Percentiles rank a stretch among this genome's conserved stretches.
These are phyloP conservation scores for Pachymerium ferrugineum DNA, from an alignment of 2,888 invertebrate species.

Conservation along the genomic window DNA sequence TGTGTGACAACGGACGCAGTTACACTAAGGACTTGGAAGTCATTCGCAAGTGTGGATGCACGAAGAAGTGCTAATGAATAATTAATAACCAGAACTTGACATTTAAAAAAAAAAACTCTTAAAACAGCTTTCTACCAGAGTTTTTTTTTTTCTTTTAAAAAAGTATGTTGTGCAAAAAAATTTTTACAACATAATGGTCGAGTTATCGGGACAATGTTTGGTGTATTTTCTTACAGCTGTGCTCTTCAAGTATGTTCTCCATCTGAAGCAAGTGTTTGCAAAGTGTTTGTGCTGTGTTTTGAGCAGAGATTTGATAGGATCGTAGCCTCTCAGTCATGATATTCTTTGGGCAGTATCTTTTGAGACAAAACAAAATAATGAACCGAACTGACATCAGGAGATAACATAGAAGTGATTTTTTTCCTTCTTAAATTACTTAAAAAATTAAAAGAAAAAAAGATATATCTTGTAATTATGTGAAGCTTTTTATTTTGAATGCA, in stretches of 20 bases:
- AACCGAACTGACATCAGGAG: slow-evolving; percentile 6
- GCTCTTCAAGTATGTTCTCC: slow-evolving; percentile 23
- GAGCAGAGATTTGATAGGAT: background rate
- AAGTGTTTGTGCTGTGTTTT: slow-evolving; percentile 19
- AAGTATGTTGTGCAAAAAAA: slow-evolving; percentile 3
- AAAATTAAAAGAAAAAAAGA: background rate
- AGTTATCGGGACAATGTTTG: slow-evolving; percentile 16
- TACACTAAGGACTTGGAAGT: slow-evolving; percentile 95
- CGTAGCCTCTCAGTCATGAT: background rate
- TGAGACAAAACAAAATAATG: background rate
- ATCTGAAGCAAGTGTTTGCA: slow-evolving; percentile 25
- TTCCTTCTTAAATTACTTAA: background rate
- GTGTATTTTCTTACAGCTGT: slow-evolving; percentile 27
- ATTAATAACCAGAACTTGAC: background rate
- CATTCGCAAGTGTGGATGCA: slow-evolving; percentile 93
- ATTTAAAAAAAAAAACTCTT: background rate
- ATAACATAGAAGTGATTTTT: background rate
- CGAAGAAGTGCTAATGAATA: slow-evolving; percentile 64
- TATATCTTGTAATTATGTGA: background rate
- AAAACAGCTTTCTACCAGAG: slow-evolving; percentile 10
- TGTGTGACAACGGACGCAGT: slow-evolving; percentile 85
- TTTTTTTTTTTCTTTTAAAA: background rate
- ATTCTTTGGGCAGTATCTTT: slow-evolving; percentile 18
- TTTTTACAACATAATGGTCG: background rate
- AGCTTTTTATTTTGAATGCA: slow-evolving; percentile 22